These are phyloP conservation scores for Noctua janthina DNA, from an alignment of 2,888 invertebrate genomes.

Conservation along the genomic window DNA sequence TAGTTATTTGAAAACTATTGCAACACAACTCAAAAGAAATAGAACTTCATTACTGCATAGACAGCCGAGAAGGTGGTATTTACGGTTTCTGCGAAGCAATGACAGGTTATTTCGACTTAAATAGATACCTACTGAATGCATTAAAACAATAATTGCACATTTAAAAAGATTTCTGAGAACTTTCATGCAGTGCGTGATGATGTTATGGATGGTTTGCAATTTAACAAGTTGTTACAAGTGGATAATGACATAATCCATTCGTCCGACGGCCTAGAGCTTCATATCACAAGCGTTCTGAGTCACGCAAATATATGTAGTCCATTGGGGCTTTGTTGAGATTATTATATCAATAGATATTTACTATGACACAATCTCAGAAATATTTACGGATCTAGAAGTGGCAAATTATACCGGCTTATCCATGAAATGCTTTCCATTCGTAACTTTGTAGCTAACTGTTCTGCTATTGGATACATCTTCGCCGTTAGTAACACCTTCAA, in stretches of 20 bases:
- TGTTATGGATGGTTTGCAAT: conserved; percentile 71
- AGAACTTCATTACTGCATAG: conserved; percentile 26
- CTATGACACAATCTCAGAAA: conserved; percentile 48
- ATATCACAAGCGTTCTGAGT: conserved; percentile 79
- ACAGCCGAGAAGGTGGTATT: conserved; percentile 16
- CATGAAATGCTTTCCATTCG: conserved; percentile 19
- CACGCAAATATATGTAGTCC: conserved; percentile 77
- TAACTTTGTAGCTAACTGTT: conserved; percentile 20
- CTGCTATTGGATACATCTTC: conserved; percentile 15
- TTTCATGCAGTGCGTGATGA: conserved; percentile 71
- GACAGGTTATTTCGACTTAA: conserved; percentile 33
- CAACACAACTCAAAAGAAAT: conserved; percentile 24
- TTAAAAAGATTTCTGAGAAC: conserved; percentile 69
- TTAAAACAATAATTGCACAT: conserved; percentile 63
- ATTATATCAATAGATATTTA: conserved; percentile 63
- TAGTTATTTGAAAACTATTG: conserved; percentile 39
- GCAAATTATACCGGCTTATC: conserved; percentile 1
- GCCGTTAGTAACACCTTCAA: conserved; percentile 22
- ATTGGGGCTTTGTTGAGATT: conserved; percentile 64
- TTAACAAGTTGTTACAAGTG: conserved; percentile 79
- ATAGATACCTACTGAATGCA: conserved; percentile 29
- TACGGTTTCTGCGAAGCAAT: conserved; percentile 24
- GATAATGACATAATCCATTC: conserved; percentile 84
- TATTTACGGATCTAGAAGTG: conserved; percentile 26
- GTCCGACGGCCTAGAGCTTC: conserved; percentile 74